Percentiles rank a stretch among this genome's conserved stretches.
phyloP scores from a whole-genome alignment of 2,113 vertebrate genomes.

The Phaethon lepturus region DNA sequence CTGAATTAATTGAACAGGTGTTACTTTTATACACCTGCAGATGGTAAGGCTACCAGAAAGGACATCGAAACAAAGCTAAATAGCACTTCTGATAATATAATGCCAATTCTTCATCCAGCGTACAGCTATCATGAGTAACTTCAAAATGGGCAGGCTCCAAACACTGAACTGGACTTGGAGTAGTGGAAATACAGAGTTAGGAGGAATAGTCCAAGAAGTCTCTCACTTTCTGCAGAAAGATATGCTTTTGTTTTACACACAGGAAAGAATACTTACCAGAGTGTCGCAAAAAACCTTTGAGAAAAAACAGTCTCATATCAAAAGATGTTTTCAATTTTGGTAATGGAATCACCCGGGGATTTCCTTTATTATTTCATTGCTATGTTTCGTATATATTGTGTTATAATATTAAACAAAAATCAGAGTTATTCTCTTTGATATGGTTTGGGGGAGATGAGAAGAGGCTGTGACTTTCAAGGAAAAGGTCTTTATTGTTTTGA shows the following conservation, averaged over 20 bases:
- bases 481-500: not conserved
- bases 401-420: not conserved
- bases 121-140: not conserved
- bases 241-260: not conserved
- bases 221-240: not conserved
- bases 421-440: not conserved
- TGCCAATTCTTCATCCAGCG: not conserved
- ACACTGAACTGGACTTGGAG: not conserved
- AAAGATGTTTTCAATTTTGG: not conserved
- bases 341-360: not conserved
- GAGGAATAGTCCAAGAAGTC: not conserved
- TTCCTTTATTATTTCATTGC: not conserved
- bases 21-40: constrained; percentile 32
- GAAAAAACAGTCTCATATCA: not conserved
- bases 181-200: not conserved
- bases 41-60: constrained; percentile 15
- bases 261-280: not conserved
- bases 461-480: not conserved
- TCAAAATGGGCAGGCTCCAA: not conserved
- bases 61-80: constrained; percentile 9
- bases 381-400: not conserved
- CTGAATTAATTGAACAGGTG: constrained; percentile 24
- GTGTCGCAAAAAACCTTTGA: not conserved
- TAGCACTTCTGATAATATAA: not conserved
- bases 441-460: not conserved